Percentiles rank a stretch among this genome's conserved stretches.
phyloP scores from a whole-genome alignment of 2,113 vertebrate genomes.

The Istiophorus platypterus region DNA sequence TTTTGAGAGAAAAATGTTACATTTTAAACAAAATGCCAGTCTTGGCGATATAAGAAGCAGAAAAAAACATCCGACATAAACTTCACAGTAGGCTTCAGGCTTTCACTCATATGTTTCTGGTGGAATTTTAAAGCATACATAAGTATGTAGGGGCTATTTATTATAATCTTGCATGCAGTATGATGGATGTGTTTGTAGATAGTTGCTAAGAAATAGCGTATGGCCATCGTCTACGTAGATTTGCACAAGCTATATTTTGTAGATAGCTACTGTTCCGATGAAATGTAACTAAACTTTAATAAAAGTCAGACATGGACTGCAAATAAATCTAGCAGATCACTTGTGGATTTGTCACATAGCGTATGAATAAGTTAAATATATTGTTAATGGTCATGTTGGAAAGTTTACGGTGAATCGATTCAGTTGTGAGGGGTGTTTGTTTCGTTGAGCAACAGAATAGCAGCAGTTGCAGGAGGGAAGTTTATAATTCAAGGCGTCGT shows the following conservation, averaged over 20 bases:
- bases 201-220: constrained; percentile 70
- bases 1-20: constrained; percentile 52
- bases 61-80: constrained; percentile 1
- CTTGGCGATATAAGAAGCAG: constrained; percentile 26
- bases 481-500: constrained; percentile 30
- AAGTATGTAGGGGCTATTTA: constrained; percentile 71
- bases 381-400: constrained; percentile 2
- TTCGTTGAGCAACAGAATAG: constrained; percentile 14
- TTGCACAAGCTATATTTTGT: constrained; percentile 82
- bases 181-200: constrained; percentile 76
- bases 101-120: constrained; percentile 51
- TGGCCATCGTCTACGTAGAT: constrained; percentile 75
- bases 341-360: constrained; percentile 54
- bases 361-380: not conserved
- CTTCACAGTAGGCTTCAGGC: constrained; percentile 41
- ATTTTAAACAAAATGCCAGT: constrained; percentile 38
- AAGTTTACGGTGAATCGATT: constrained; percentile 12
- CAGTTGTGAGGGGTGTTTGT: constrained; percentile 28
- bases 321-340: constrained; percentile 38
- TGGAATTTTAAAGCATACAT: constrained; percentile 61
- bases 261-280: constrained; percentile 74
- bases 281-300: constrained; percentile 80
- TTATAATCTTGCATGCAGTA: constrained; percentile 81
- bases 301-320: constrained; percentile 71
- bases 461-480: constrained; percentile 12